phyloP scores from a whole-genome alignment of 2,888 invertebrate species.

The Euproctis similis region DNA sequence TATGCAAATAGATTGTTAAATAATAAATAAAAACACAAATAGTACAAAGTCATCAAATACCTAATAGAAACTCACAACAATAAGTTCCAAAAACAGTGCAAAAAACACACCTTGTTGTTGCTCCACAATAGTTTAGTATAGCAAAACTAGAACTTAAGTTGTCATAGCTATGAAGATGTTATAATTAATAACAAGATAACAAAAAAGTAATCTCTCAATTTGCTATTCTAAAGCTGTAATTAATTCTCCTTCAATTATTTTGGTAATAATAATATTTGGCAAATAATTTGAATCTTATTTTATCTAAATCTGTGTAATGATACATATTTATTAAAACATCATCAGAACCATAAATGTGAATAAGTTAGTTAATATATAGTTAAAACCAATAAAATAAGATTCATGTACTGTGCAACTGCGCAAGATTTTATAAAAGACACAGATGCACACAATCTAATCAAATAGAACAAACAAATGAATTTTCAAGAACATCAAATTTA shows the following conservation, averaged over 20 bases:
- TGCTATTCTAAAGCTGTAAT: constrained; percentile 12
- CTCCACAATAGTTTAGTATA: constrained; percentile 16
- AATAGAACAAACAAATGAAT: constrained; percentile 14
- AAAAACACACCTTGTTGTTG: constrained; percentile 23
- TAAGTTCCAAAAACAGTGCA: constrained; percentile 7
- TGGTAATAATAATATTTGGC: constrained; percentile 28
- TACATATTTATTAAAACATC: no score
- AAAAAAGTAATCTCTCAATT: constrained; percentile 5
- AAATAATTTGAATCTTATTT: constrained; percentile 25
- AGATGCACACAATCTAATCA: constrained; percentile 19
- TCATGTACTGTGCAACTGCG: constrained; percentile 23
- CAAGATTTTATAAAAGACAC: constrained; percentile 17
- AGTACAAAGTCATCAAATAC: constrained; percentile 3
- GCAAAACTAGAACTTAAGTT: constrained; percentile 16
- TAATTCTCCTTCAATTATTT: constrained; percentile 10
- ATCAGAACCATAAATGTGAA: no score
- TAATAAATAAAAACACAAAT: constrained; percentile 2
- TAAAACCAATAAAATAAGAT: constrained; percentile 15
- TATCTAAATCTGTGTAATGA: constrained; percentile 1
- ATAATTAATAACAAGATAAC: background rate
- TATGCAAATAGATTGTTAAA: no score
- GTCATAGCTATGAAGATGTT: background rate
- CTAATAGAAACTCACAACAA: constrained; percentile 10
- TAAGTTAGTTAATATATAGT: no score
- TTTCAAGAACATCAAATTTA: no score